phyloP scores from a whole-genome alignment of 64 coral and sea anemone genomes.

The Actinia equina region DNA sequence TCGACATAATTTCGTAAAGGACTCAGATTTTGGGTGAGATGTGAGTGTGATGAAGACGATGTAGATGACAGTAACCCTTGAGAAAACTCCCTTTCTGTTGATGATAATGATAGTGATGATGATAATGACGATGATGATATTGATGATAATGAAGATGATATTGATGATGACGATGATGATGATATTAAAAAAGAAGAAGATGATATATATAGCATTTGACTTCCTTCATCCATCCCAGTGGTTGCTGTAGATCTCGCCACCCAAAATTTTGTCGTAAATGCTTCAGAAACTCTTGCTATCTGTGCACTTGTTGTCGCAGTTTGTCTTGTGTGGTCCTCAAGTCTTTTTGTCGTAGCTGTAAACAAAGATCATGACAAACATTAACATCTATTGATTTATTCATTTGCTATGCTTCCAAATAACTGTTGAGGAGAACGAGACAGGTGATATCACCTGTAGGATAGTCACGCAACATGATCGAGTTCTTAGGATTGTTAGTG shows the following conservation, averaged over 20 bases:
- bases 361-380: not conserved
- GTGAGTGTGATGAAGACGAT: no score
- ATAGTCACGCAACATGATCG: no score
- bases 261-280: not conserved
- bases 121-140: not conserved
- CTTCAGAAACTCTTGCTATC: not conserved
- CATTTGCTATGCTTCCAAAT: no score
- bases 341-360: not conserved
- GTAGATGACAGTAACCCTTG: not conserved
- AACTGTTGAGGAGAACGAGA: no score
- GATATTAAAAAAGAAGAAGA: not conserved
- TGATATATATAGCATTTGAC: not conserved
- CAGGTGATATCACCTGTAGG: no score
- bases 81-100: not conserved
- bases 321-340: not conserved
- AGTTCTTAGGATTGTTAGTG: not conserved
- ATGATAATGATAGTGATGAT: not conserved
- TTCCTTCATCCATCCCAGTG: not conserved
- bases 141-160: not conserved
- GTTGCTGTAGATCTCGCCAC: not conserved
- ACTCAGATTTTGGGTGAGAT: not conserved
- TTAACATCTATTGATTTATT: not conserved
- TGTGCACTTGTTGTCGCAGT: not conserved
- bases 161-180: not conserved
- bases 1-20: not conserved